phyloP scores from a whole-genome alignment of 2,888 invertebrate genomes.

The Labia minor region DNA sequence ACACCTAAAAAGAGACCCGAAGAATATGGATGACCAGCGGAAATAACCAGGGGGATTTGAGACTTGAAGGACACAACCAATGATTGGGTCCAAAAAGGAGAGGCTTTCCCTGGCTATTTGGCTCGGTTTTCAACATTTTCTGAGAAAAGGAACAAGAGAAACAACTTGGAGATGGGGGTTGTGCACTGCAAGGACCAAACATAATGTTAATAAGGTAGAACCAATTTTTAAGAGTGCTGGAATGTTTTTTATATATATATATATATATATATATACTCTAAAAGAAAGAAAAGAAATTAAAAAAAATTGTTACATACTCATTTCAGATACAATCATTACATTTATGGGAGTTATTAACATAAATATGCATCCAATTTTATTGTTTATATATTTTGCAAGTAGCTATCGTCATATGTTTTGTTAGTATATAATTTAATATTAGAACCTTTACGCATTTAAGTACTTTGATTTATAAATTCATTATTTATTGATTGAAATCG shows the following conservation, averaged over 20 bases:
- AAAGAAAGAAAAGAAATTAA: background rate
- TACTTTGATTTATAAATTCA: no score
- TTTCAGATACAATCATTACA: no score
- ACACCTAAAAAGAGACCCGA: background rate
- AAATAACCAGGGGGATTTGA: background rate
- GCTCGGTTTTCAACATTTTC: background rate
- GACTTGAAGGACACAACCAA: background rate
- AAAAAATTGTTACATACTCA: background rate
- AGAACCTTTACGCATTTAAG: no score
- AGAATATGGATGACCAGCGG: background rate
- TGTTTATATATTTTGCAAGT: no score
- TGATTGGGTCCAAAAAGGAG: background rate
- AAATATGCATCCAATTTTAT: no score
- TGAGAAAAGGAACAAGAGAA: background rate
- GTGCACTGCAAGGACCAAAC: conserved; percentile 2
- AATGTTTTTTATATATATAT: background rate
- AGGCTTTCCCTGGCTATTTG: background rate
- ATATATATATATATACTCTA: no score
- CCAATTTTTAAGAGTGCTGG: background rate
- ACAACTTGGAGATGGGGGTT: background rate
- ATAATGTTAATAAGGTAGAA: background rate
- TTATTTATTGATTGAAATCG: no score
- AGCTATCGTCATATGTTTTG: no score
- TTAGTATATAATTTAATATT: no score
- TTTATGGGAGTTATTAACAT: no score